Percentiles rank a stretch among this genome's conserved stretches.
Evolutionary conservation across 1,140 invertebrate genomes (phyloP).

Genomic region (Physella acuta): DNA sequence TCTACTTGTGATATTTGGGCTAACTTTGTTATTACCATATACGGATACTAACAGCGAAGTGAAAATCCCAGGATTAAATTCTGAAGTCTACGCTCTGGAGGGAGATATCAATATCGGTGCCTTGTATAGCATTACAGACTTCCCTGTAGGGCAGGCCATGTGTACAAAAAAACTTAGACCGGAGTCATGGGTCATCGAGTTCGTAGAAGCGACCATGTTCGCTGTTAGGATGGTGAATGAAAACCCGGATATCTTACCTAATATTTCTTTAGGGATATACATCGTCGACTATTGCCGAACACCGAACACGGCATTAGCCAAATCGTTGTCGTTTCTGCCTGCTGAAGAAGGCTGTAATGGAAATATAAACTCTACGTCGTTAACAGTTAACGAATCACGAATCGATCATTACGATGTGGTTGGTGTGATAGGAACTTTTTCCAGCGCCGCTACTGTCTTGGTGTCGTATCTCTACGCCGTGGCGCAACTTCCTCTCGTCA

Average conservation of each 20-base stretch:
- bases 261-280: not conserved
- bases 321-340: constrained; percentile 13
- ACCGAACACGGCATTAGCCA: not conserved
- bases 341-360: too few species aligned
- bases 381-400: not conserved
- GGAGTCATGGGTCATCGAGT: not conserved
- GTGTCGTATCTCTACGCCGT: not conserved
- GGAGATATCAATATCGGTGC: constrained; percentile 13
- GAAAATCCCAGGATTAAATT: not conserved
- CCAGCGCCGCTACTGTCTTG: not conserved
- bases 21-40: too few species aligned
- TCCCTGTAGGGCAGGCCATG: not conserved
- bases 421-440: not conserved
- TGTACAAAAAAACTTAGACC: not conserved
- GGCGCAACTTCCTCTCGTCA: not conserved
- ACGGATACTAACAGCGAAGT: too few species aligned
- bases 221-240: not conserved
- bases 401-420: constrained; percentile 16
- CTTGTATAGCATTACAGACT: not conserved
- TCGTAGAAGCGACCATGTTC: not conserved
- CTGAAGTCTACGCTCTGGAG: not conserved
- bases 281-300: constrained; percentile 5
- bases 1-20: too few species aligned
- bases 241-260: not conserved
- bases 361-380: too few species aligned